Percentiles rank a stretch among this genome's conserved stretches.
Conservation (phyloP, 2,888 invertebrate species). For the Lasiommata megera region DNA sequence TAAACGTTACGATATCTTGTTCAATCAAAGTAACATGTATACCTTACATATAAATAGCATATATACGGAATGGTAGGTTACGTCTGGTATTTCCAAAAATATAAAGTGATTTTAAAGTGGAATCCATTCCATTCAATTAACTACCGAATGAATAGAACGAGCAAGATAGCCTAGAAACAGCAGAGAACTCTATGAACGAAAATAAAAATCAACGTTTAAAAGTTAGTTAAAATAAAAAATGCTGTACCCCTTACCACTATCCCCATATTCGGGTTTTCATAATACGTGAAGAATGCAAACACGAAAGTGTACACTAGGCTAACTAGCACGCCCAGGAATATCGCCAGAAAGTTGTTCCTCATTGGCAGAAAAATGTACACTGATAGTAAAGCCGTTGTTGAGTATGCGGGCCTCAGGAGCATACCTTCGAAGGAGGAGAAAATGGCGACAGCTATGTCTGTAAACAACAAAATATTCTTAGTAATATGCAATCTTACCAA, state of each 20-base stretch:
- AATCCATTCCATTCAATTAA: too few relatives aligned
- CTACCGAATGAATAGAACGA: too few relatives aligned
- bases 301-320: slow-evolving; percentile 84
- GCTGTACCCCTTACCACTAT: slow-evolving; percentile 56
- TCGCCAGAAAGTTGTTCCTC: slow-evolving; percentile 86
- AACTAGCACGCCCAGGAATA: slow-evolving; percentile 85
- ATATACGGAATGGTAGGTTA: too few relatives aligned
- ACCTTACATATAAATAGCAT: too few relatives aligned
- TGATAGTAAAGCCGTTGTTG: slow-evolving; percentile 87
- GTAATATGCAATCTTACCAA: too few relatives aligned
- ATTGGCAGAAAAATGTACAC: slow-evolving; percentile 93
- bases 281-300: slow-evolving; percentile 62
- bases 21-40: too few relatives aligned
- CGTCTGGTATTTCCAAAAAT: too few relatives aligned
- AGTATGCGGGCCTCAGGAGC: slow-evolving; percentile 84
- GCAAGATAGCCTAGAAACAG: too few relatives aligned
- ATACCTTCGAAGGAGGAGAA: slow-evolving; percentile 81
- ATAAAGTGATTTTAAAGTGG: too few relatives aligned
- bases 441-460: slow-evolving; percentile 85
- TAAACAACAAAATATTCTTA: slow-evolving; percentile 35
- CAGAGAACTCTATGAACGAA: too few relatives aligned
- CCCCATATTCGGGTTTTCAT: slow-evolving; percentile 49
- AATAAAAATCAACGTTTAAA: too few relatives aligned
- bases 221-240: background rate
- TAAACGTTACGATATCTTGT: too few relatives aligned